A percentile compares a stretch with the other conserved stretches of the same genome.
Conservation (phyloP, 1,140 invertebrate species). For the Goniozus legneri region DNA sequence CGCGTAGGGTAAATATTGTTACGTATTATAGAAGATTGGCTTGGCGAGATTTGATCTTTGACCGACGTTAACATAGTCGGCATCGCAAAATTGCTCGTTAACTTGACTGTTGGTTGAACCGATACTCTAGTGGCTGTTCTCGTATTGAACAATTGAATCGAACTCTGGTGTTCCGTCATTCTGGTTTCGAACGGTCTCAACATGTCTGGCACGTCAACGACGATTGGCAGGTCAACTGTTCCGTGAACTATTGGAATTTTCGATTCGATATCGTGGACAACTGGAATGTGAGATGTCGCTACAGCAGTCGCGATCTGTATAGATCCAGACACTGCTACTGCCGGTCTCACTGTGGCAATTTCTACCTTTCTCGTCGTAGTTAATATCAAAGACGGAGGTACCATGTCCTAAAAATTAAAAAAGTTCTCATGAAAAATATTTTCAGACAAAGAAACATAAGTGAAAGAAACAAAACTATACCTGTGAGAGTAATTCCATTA, state of each 20-base stretch:
- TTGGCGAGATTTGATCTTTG: slow-evolving; percentile 29
- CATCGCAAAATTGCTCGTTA: slow-evolving; percentile 33
- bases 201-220: slow-evolving; percentile 42
- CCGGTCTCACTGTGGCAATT: slow-evolving; percentile 38
- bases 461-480: slow-evolving; percentile 19
- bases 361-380: slow-evolving; percentile 35
- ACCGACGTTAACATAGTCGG: slow-evolving; percentile 31
- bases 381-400: slow-evolving; percentile 35
- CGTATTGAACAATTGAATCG: slow-evolving; percentile 45
- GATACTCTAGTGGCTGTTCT: slow-evolving; percentile 28
- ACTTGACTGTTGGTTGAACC: slow-evolving; percentile 32
- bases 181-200: slow-evolving; percentile 31
- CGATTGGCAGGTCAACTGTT: slow-evolving; percentile 47
- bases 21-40: slow-evolving; percentile 16
- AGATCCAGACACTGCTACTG: slow-evolving; percentile 44
- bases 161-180: slow-evolving; percentile 42
- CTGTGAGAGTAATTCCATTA: slow-evolving; percentile 47
- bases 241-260: slow-evolving; percentile 51
- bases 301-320: slow-evolving; percentile 51
- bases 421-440: too few species aligned
- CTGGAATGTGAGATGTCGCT: slow-evolving; percentile 47
- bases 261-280: slow-evolving; percentile 47
- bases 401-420: slow-evolving; percentile 39
- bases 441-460: too few species aligned
- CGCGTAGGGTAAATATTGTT: slow-evolving; percentile 13